These are phyloP conservation scores for Pempheris klunzingeri DNA, from an alignment of 2,797 vertebrate species.

Conservation along the genomic window DNA sequence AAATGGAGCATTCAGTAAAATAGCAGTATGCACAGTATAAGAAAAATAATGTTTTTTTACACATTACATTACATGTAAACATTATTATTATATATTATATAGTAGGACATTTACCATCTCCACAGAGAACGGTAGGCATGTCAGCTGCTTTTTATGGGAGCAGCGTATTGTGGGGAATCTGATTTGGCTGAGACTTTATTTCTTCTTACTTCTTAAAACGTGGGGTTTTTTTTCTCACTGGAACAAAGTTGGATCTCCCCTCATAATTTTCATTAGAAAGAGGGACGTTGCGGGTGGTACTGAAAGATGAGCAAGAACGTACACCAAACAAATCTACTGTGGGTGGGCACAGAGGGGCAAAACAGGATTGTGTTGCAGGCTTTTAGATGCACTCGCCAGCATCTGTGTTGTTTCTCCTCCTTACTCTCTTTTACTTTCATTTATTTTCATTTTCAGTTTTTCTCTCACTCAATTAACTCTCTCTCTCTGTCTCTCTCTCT, in stretches of 20 bases:
- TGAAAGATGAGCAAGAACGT: slow-evolving; percentile 50
- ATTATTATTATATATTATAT: no score
- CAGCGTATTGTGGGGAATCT: slow-evolving; percentile 22
- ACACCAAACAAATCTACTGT: slow-evolving; percentile 42
- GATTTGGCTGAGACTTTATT: slow-evolving; percentile 46
- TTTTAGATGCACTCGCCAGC: slow-evolving; percentile 41
- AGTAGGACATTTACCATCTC: slow-evolving; percentile 65
- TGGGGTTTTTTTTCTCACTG: slow-evolving; percentile 68
- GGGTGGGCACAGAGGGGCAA: slow-evolving; percentile 60
- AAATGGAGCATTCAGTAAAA: no score
- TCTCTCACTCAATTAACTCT: slow-evolving; percentile 53
- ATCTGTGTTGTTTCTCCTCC: slow-evolving; percentile 16
- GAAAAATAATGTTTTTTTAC: no score
- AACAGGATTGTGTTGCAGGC: slow-evolving; percentile 52
- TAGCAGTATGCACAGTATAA: no score
- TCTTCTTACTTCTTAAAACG: slow-evolving; percentile 9
- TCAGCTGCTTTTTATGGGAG: slow-evolving; percentile 47
- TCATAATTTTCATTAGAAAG: slow-evolving; percentile 43
- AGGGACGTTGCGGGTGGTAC: slow-evolving; percentile 56
- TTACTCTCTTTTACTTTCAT: background rate
- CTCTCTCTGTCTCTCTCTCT: slow-evolving; percentile 27
- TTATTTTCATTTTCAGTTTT: slow-evolving; percentile 35
- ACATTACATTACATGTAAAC: no score
- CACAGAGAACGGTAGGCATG: slow-evolving; percentile 13
- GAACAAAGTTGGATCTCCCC: slow-evolving; percentile 28